Base-by-base conservation (phyloP, 2,888 invertebrate species). In the Volucella inanis region DNA sequence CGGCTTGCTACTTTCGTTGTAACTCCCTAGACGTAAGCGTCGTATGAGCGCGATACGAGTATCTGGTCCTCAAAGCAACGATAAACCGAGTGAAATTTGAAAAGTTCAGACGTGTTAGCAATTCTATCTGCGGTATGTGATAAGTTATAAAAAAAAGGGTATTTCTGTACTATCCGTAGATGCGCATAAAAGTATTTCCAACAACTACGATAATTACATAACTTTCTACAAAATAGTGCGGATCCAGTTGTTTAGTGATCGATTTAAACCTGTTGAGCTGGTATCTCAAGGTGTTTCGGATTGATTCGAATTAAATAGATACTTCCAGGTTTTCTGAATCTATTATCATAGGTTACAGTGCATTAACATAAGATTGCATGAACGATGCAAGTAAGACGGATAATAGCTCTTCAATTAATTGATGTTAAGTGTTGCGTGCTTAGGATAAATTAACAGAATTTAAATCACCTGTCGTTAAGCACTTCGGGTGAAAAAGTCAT, bases 1-100 rank as follows among this genome's bases (percentile, higher is more conserved):
- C 61, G 76, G 68, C 85, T 77, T 77, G 76, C 57, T 81, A 85
- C 75, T 85, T 62, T 81, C 67, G 57, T 41, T 72, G 45, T 50
- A 76, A 55, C 67, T 68, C 55, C 67, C 70, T 68, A 64, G 47
- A 61, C 76, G 81, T 75, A 64, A 68, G 70, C 15, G 43, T 50
- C 22, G 45, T 54, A 45, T 57, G 68, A 45, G 43, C 38, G 64
- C 22, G 70, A 55, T 55, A 31, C 31, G 31, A 31, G 31, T 31
- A 31, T 38, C 12, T 45, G 12, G 62, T 15, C 54, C 77, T 43
- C 54, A 49, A 31, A 38, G 6, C 15, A 49, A 41, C 61, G 14
- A 54, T 59, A 38, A 11, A 39, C 50, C 52, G n/a, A n/a, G 31
- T 57, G 47, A 45, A 79, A 74, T 68, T 79, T 49, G 22, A 43